These are phyloP conservation scores for Drosophila teissieri DNA, from an alignment of 1,140 invertebrate species.

Conservation along the genomic window DNA sequence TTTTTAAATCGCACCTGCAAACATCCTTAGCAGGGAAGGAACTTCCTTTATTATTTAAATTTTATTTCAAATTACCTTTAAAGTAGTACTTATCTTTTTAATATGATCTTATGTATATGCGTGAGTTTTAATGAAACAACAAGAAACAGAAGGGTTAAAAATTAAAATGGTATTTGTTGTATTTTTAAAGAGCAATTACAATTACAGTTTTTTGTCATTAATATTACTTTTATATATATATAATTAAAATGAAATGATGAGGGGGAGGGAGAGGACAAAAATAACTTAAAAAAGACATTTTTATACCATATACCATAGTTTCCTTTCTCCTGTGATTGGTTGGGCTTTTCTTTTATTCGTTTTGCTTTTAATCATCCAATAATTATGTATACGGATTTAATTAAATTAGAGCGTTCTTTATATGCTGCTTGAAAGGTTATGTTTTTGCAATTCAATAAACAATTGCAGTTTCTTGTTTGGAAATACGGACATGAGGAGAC, in stretches of 20 bases:
- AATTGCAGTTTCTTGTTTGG: slow-evolving; percentile 37
- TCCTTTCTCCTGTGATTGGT: slow-evolving; percentile 45
- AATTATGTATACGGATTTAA: slow-evolving; percentile 75
- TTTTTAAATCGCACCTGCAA: slow-evolving; percentile 5
- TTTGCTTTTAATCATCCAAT: slow-evolving; percentile 66
- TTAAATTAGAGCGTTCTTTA: slow-evolving; percentile 79
- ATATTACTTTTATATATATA: slow-evolving; percentile 82
- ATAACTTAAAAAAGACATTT: slow-evolving; percentile 77
- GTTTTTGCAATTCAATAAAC: slow-evolving; percentile 43
- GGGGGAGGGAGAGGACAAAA: slow-evolving; percentile 61
- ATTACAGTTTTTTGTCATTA: slow-evolving; percentile 82
- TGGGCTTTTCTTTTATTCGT: slow-evolving; percentile 50
- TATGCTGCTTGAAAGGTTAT: slow-evolving; percentile 70
- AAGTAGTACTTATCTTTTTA: slow-evolving; percentile 70
- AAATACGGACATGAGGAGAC: slow-evolving; percentile 41
- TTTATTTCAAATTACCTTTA: slow-evolving; percentile 77
- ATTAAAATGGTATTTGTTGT: slow-evolving; percentile 70
- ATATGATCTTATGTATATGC: slow-evolving; percentile 63
- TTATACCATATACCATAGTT: slow-evolving; percentile 77
- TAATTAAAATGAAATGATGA: slow-evolving; percentile 81
- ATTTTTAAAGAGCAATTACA: slow-evolving; percentile 79
- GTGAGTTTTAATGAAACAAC: slow-evolving; percentile 55
- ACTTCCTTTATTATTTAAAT: slow-evolving; percentile 56
- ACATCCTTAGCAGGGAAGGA: not conserved
- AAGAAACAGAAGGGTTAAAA: slow-evolving; percentile 67